A percentile compares a stretch with the other conserved stretches of the same genome.
Conservation (phyloP, 1,140 invertebrate genomes). For the Achroia grisella region DNA sequence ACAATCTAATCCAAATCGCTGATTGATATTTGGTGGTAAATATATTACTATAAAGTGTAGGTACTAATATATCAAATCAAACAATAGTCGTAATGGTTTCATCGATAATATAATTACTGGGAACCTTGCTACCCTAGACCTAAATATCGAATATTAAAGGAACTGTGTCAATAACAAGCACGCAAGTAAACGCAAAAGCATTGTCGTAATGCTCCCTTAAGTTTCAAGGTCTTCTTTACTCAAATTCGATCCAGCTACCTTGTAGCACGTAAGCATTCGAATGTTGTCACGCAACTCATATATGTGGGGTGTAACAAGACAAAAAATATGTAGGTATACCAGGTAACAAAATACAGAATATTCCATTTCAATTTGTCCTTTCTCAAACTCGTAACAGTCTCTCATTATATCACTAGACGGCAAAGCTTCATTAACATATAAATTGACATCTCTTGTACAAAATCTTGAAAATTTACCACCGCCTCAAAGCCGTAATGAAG, state of each 20-base stretch:
- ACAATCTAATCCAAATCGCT: too few relatives aligned
- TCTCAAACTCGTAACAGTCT: neutral
- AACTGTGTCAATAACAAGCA: conserved; percentile 25
- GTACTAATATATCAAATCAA: too few relatives aligned
- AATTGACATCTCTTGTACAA: conserved; percentile 13
- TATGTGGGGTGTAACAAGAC: too few relatives aligned
- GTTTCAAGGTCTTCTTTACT: conserved; percentile 26
- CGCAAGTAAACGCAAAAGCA: conserved; percentile 17
- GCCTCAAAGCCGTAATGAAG: neutral
- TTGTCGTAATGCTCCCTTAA: conserved; percentile 11
- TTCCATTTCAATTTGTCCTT: neutral
- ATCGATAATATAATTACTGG: too few relatives aligned
- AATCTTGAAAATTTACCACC: conserved; percentile 6
- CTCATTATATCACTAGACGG: neutral
- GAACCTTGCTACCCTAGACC: neutral
- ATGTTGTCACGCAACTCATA: conserved; percentile 15
- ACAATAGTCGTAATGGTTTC: too few relatives aligned
- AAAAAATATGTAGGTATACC: too few relatives aligned
- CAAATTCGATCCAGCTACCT: conserved; percentile 2
- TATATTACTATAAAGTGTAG: too few relatives aligned
- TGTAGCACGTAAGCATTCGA: conserved; percentile 16
- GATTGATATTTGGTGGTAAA: too few relatives aligned
- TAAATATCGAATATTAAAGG: conserved; percentile 3
- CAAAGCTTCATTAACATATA: conserved; percentile 15
- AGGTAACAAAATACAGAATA: too few relatives aligned